A percentile compares a stretch with the other conserved stretches of the same genome.
phyloP scores from a whole-genome alignment of 2,797 vertebrate species.

The Dallia pectoralis region DNA sequence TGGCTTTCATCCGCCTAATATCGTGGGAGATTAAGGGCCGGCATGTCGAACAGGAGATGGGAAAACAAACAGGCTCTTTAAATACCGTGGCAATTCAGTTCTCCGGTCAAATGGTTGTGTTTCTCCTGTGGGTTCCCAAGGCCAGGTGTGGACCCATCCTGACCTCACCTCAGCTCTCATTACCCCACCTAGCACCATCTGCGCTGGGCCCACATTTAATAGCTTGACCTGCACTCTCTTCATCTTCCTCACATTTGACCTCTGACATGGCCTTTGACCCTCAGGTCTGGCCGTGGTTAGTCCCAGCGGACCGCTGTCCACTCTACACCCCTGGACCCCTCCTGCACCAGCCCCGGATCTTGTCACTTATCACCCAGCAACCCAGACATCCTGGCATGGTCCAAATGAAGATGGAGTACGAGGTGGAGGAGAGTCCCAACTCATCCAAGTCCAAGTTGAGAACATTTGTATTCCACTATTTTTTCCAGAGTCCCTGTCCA shows the following conservation, averaged over 20 bases:
- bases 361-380: slow-evolving; percentile 64
- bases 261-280: slow-evolving; percentile 60
- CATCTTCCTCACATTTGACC: slow-evolving; percentile 60
- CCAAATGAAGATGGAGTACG: slow-evolving; percentile 40
- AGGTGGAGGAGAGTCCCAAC: slow-evolving; percentile 43
- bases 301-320: slow-evolving; percentile 51
- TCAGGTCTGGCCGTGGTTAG: slow-evolving; percentile 25
- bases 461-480: neutral
- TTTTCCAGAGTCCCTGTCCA: neutral
- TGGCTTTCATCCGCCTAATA: slow-evolving; percentile 42
- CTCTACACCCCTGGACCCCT: slow-evolving; percentile 11
- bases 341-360: slow-evolving; percentile 31
- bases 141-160: slow-evolving; percentile 18
- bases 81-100: slow-evolving; percentile 38
- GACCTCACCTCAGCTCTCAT: slow-evolving; percentile 39
- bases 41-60: slow-evolving; percentile 45
- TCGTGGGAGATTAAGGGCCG: slow-evolving; percentile 56
- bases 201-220: slow-evolving; percentile 52
- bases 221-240: slow-evolving; percentile 56
- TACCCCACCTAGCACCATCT: slow-evolving; percentile 54
- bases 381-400: neutral
- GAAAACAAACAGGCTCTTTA: slow-evolving; percentile 66
- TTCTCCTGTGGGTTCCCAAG: slow-evolving; percentile 44
- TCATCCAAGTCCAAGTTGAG: slow-evolving; percentile 23
- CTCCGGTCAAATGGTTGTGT: slow-evolving; percentile 57